These are phyloP conservation scores for Pseudochirops corinnae DNA, from an alignment of 2,797 vertebrate genomes.

Conservation along the genomic window DNA sequence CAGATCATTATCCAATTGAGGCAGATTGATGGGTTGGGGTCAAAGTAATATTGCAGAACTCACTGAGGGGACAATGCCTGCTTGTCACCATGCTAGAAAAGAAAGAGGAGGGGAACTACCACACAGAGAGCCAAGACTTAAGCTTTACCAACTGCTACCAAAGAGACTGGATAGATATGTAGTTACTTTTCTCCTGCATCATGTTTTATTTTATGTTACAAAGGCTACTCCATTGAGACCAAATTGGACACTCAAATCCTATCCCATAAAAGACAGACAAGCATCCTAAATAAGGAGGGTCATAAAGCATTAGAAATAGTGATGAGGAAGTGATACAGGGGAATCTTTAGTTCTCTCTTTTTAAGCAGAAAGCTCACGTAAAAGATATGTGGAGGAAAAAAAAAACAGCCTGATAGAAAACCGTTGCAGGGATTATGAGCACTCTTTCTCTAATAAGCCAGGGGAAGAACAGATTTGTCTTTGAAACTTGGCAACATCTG, in stretches of 20 bases:
- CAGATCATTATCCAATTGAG: conserved; percentile 99
- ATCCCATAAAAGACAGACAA: conserved; percentile 34
- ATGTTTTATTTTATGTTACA: conserved; percentile 70
- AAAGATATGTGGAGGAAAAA: conserved; percentile 56
- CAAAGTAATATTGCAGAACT: conserved; percentile 99
- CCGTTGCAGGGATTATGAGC: conserved; percentile 43
- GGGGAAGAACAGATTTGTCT: conserved; percentile 73
- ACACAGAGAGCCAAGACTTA: conserved; percentile 79
- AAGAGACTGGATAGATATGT: conserved; percentile 58
- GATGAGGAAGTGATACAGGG: background rate
- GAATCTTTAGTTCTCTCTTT: background rate
- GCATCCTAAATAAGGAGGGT: background rate
- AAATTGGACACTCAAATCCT: conserved; percentile 61
- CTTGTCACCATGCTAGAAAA: conserved; percentile 91
- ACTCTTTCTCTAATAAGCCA: conserved; percentile 66
- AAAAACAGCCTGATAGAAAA: background rate
- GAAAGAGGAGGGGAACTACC: conserved; percentile 83
- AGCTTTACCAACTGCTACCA: conserved; percentile 75
- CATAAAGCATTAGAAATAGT: background rate
- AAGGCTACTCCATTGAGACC: conserved; percentile 55
- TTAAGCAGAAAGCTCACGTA: conserved; percentile 27
- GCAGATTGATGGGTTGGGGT: conserved; percentile 99
- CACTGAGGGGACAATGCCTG: conserved; percentile 93
- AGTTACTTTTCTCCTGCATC: conserved; percentile 72
- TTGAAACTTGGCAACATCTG: conserved; percentile 80